These are phyloP conservation scores for Oryzias curvinotus DNA, from an alignment of 2,113 vertebrate species.

Conservation along the genomic window DNA sequence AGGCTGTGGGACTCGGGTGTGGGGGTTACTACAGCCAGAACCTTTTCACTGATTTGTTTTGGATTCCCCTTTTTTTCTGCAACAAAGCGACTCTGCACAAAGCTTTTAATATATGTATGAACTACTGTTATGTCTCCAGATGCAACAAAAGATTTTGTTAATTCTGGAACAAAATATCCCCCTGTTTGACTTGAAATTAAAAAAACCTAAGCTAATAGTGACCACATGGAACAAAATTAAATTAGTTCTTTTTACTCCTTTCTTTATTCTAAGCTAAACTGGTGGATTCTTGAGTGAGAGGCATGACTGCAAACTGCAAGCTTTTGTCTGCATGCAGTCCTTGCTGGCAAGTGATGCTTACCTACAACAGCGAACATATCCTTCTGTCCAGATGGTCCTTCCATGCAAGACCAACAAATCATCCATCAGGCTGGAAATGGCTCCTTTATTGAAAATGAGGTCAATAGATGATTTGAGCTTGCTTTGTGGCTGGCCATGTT, in stretches of 20 bases:
- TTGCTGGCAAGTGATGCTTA: conserved; percentile 63
- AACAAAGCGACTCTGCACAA: conserved; percentile 71
- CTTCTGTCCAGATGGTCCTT: conserved; percentile 74
- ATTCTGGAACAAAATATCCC: conserved; percentile 65
- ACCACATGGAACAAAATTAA: conserved; percentile 64
- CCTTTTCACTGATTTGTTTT: conserved; percentile 75
- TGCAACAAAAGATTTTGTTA: conserved; percentile 59
- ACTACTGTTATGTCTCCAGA: conserved; percentile 70
- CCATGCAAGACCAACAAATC: conserved; percentile 78
- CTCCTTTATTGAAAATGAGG: conserved; percentile 83
- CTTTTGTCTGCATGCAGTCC: conserved; percentile 19
- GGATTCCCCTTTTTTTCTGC: conserved; percentile 75
- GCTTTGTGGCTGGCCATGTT: conserved; percentile 58
- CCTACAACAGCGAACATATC: conserved; percentile 70
- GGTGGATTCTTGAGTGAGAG: conserved; percentile 28
- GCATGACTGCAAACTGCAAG: conserved; percentile 26
- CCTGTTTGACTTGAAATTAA: conserved; percentile 62
- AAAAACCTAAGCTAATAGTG: conserved; percentile 47
- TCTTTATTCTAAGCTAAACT: conserved; percentile 13
- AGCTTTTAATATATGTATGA: conserved; percentile 71
- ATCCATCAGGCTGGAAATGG: conserved; percentile 76
- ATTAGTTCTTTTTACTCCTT: conserved; percentile 29
- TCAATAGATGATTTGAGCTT: conserved; percentile 84
- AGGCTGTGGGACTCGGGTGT: conserved; percentile 63
- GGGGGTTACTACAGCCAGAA: conserved; percentile 65